A percentile compares a stretch with the other conserved stretches of the same genome.
Evolutionary conservation across 2,888 invertebrate species (phyloP).

Genomic region (Tetragnatha montana): DNA sequence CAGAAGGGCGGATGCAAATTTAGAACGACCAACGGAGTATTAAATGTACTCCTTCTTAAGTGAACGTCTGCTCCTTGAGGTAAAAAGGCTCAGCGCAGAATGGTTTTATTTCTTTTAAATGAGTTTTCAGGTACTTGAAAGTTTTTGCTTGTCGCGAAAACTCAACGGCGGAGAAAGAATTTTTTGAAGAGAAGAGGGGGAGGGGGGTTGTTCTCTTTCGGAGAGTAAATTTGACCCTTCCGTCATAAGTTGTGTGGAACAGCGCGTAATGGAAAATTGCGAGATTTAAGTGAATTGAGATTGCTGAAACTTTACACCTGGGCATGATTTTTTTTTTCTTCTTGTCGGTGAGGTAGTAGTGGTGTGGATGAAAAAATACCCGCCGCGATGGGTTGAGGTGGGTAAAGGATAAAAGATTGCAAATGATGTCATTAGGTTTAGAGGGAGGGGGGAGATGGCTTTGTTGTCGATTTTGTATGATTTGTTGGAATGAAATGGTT

Average conservation of each 20-base stretch:
- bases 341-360: no score
- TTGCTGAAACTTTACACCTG: not conserved
- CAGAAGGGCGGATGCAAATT: not conserved
- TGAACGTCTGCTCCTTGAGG: not conserved
- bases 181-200: no score
- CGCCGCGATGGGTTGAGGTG: no score
- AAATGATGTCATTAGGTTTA: no score
- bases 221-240: not conserved
- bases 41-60: conserved; percentile 4
- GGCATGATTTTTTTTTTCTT: not conserved
- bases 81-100: not conserved
- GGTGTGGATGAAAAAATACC: no score
- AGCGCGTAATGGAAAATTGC: not conserved
- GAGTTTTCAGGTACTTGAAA: not conserved
- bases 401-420: no score
- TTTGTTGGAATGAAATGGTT: no score
- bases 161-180: not conserved
- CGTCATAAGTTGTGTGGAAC: not conserved
- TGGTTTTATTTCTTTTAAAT: not conserved
- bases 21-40: not conserved
- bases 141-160: not conserved
- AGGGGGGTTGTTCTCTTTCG: no score
- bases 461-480: no score
- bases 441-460: no score
- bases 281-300: not conserved